Evolutionary conservation across 2,888 invertebrate species (phyloP).

Genomic region (Kuschelorhynchus macadamiae): DNA sequence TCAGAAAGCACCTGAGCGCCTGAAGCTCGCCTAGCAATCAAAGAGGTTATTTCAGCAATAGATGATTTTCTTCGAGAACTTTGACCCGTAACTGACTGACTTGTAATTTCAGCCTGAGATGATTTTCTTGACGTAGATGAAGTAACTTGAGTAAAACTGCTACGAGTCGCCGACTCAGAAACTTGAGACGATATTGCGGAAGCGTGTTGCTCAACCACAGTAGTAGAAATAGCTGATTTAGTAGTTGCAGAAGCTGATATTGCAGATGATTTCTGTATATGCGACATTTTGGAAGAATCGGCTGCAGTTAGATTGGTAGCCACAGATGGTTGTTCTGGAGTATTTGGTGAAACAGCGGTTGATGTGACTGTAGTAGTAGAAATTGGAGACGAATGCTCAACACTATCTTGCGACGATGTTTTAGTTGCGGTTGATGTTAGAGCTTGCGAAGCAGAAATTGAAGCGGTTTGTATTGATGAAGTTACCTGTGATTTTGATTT

Average conservation of each 20-base stretch:
- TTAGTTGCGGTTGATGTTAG: slow-evolving; percentile 7
- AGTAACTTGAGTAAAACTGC: slow-evolving; percentile 4
- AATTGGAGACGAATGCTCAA: neutral
- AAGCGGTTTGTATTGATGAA: neutral
- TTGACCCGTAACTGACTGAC: too few species aligned
- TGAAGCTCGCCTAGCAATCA: slow-evolving; percentile 36
- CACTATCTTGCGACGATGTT: neutral
- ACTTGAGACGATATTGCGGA: slow-evolving; percentile 14
- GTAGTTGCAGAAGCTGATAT: slow-evolving; percentile 5
- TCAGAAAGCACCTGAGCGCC: slow-evolving; percentile 24
- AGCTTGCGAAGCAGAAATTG: slow-evolving; percentile 11
- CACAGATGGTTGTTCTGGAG: too few species aligned
- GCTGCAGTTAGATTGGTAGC: slow-evolving; percentile 3
- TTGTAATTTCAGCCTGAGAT: neutral
- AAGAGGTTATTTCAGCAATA: slow-evolving; percentile 29
- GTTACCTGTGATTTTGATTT: slow-evolving; percentile 33
- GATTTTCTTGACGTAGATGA: neutral
- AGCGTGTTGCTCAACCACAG: neutral
- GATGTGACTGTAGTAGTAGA: neutral
- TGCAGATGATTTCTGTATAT: neutral
- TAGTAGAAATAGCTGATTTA: slow-evolving; percentile 7
- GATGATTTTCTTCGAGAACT: slow-evolving; percentile 34
- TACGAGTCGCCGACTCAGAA: slow-evolving; percentile 5
- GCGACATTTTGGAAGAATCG: too few species aligned
- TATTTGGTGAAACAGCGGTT: slow-evolving; percentile 5